Evolutionary conservation across 1,140 invertebrate species (phyloP).

Genomic region (Zaprionus kolodkinae): DNA sequence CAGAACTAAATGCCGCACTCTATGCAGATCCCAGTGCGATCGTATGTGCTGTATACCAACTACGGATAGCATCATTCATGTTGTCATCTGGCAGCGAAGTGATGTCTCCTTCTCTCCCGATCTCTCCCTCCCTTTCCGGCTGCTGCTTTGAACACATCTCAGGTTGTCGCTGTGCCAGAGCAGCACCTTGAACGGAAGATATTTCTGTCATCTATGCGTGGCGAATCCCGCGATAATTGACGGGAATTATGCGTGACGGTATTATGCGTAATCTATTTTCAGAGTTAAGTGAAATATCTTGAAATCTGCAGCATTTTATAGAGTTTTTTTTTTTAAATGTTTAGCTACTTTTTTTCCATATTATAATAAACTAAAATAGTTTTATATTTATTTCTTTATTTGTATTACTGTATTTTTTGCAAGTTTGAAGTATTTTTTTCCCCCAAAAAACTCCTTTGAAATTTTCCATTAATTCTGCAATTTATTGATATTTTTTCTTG

Average conservation of each 20-base stretch:
- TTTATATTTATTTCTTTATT: too few relatives aligned
- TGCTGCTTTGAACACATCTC: conserved; percentile 69
- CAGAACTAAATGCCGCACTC: conserved; percentile 73
- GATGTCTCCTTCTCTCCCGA: conserved; percentile 1
- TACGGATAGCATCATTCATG: conserved; percentile 31
- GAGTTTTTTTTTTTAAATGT: too few relatives aligned
- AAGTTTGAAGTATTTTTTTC: too few relatives aligned
- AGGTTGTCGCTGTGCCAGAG: conserved; percentile 53
- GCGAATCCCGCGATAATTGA: conserved; percentile 12
- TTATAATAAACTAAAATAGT: too few relatives aligned
- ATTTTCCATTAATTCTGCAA: background rate
- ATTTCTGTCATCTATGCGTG: background rate
- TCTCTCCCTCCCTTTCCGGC: too few relatives aligned
- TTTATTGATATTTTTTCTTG: too few relatives aligned
- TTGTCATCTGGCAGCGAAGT: conserved; percentile 5
- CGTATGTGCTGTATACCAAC: conserved; percentile 1
- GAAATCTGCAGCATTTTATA: background rate
- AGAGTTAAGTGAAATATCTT: background rate
- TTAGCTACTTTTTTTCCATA: too few relatives aligned
- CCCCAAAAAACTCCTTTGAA: background rate
- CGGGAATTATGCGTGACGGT: conserved; percentile 7
- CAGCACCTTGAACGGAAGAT: conserved; percentile 9
- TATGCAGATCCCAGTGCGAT: conserved; percentile 63
- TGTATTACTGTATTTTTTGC: too few relatives aligned
- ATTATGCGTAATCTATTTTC: conserved; percentile 4